Conservation (phyloP, 2,888 invertebrate genomes). For the Pyralis farinalis region DNA sequence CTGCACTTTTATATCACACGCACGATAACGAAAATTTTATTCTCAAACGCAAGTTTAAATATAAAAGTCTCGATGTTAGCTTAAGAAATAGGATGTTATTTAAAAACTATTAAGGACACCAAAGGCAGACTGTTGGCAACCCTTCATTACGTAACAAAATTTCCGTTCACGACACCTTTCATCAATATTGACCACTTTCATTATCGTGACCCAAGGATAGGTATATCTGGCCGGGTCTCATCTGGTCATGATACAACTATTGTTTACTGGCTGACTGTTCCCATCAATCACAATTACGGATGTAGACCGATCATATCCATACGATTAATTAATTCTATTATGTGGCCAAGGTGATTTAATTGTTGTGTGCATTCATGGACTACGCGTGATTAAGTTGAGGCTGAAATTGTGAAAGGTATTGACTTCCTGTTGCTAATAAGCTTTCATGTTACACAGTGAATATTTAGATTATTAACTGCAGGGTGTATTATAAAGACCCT, state of each 20-base stretch:
- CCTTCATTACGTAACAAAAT: neutral
- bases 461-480: too few relatives aligned
- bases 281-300: slow-evolving; percentile 76
- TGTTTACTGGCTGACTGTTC: slow-evolving; percentile 28
- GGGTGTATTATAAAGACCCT: too few relatives aligned
- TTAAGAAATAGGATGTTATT: too few relatives aligned
- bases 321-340: slow-evolving; percentile 65
- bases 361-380: slow-evolving; percentile 2
- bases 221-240: slow-evolving; percentile 34
- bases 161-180: slow-evolving; percentile 21
- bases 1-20: too few relatives aligned
- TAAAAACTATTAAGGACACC: too few relatives aligned
- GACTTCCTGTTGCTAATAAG: neutral
- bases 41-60: too few relatives aligned
- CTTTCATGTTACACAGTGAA: too few relatives aligned
- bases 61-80: too few relatives aligned
- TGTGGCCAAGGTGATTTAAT: slow-evolving; percentile 44
- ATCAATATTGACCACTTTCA: slow-evolving; percentile 40
- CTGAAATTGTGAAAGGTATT: slow-evolving; percentile 1
- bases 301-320: slow-evolving; percentile 61
- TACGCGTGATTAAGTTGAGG: neutral
- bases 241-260: slow-evolving; percentile 30
- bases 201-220: slow-evolving; percentile 56
- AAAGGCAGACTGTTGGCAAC: too few relatives aligned
- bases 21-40: too few relatives aligned